Percentiles rank a stretch among this genome's conserved stretches.
These are phyloP conservation scores for Notodromas monacha DNA, from an alignment of 2,888 invertebrate species.

Conservation along the genomic window DNA sequence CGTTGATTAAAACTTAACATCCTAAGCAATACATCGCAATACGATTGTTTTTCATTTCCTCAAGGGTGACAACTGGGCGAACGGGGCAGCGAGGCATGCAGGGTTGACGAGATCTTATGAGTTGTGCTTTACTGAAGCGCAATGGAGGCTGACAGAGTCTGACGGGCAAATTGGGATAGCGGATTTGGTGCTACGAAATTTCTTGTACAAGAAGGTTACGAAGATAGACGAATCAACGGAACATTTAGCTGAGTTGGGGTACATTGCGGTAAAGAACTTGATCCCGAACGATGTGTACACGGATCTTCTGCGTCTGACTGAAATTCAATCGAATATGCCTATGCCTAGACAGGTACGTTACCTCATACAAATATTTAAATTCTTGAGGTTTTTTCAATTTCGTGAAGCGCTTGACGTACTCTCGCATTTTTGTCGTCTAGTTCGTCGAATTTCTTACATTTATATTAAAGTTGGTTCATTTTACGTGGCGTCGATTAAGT, in stretches of 20 bases:
- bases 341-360: conserved; percentile 37
- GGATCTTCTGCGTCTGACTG: conserved; percentile 45
- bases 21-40: too few relatives aligned
- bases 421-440: too few relatives aligned
- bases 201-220: conserved; percentile 82
- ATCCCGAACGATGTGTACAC: conserved; percentile 75
- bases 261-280: conserved; percentile 73
- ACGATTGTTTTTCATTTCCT: too few relatives aligned
- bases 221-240: conserved; percentile 89
- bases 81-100: conserved; percentile 10
- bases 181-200: conserved; percentile 74
- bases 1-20: too few relatives aligned
- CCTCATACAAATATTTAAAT: too few relatives aligned
- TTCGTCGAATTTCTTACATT: too few relatives aligned
- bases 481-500: too few relatives aligned
- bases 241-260: conserved; percentile 78
- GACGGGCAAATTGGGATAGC: conserved; percentile 94
- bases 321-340: conserved; percentile 51
- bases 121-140: conserved; percentile 91
- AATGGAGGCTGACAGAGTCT: conserved; percentile 85
- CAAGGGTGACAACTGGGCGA: too few relatives aligned
- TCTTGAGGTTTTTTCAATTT: too few relatives aligned
- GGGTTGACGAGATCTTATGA: conserved; percentile 55
- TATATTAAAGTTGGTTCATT: too few relatives aligned
- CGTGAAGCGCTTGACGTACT: too few relatives aligned